Base-by-base conservation (phyloP, 2,113 vertebrate genomes). In the Arizona elegans region DNA sequence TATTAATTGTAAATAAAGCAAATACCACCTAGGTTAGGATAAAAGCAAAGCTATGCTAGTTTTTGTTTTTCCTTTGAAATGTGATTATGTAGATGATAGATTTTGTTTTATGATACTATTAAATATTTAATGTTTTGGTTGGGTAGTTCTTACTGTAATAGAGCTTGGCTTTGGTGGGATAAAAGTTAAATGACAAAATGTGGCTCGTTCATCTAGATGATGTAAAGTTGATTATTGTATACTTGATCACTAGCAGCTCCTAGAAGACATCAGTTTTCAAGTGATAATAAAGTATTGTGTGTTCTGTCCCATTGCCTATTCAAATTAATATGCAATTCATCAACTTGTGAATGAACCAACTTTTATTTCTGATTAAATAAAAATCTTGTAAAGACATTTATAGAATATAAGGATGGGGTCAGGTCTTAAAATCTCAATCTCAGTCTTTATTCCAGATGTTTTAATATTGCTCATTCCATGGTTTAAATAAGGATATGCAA, bases 1-100 rank as follows among this genome's bases (percentile, higher is more conserved):
- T 96, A 96, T 95, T 92, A 95, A 94, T 94, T 86, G 94, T 96
- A 95, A 96, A 94, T 94, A 94, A 96, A 95, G 94, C 94, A 92
- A 92, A 90, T 95, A 91, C 56, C 93, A 96, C 81, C 15, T 19
- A 70, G 19, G 50, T 50, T n/a, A 54, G 21, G 17, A 59, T 26
- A 96, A 96, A 93, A 87, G 93, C 81, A 95, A 94, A 94, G 92
- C 93, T 94, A 94, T 96, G 91, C 93, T 93, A 94, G 90, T 90
- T 93, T 88, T 94, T 94, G 96, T 88, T 95, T 96, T 96, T 92
- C 90, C 21, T 54, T 92, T 43, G 95, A 92, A 96, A 95, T 81
- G 47, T 55, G n/a, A 15, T 94, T 92, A 95, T 93, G 93, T 95
- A 93, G 62, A 58, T 94, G 33, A 56, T 33, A 90, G 86, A 92